These are phyloP conservation scores for Drosophila pectinifera DNA, from an alignment of 1,140 invertebrate genomes.

Conservation along the genomic window DNA sequence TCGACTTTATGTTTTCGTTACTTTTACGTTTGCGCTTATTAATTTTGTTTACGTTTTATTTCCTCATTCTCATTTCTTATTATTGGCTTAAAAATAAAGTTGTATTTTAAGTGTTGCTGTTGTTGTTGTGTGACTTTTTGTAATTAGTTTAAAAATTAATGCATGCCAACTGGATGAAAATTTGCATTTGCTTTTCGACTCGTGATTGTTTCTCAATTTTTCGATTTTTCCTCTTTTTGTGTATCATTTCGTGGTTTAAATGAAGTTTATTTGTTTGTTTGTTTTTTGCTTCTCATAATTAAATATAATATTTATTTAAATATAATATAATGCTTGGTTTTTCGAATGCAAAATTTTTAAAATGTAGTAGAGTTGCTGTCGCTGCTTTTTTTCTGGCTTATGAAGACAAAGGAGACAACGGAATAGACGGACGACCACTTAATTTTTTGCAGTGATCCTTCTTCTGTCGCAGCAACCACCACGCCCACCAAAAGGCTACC, in stretches of 20 bases:
- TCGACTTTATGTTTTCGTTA: conserved; percentile 40
- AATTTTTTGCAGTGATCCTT: not conserved
- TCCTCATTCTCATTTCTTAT: conserved; percentile 56
- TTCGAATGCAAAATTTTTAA: conserved; percentile 78
- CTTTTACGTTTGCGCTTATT: conserved; percentile 63
- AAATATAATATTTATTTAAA: conserved; percentile 84
- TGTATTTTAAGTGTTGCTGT: conserved; percentile 62
- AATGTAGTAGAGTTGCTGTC: conserved; percentile 66
- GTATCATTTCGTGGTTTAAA: conserved; percentile 50
- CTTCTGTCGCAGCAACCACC: conserved; percentile 20
- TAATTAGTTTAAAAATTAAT: conserved; percentile 63
- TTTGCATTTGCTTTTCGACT: conserved; percentile 34
- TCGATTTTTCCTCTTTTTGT: conserved; percentile 35
- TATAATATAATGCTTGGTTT: conserved; percentile 82
- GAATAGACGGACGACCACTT: conserved; percentile 11
- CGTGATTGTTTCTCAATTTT: conserved; percentile 51
- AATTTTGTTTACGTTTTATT: conserved; percentile 51
- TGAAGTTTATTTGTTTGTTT: conserved; percentile 65
- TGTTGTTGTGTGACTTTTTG: conserved; percentile 45
- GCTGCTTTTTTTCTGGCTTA: conserved; percentile 31
- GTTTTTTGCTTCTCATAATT: conserved; percentile 79
- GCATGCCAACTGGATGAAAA: conserved; percentile 64
- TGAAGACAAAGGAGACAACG: conserved; percentile 13
- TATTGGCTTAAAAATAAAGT: conserved; percentile 79
- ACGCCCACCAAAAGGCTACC: conserved; percentile 32